Base-by-base conservation (phyloP, 1,140 invertebrate species). In the Drosophila miranda region DNA sequence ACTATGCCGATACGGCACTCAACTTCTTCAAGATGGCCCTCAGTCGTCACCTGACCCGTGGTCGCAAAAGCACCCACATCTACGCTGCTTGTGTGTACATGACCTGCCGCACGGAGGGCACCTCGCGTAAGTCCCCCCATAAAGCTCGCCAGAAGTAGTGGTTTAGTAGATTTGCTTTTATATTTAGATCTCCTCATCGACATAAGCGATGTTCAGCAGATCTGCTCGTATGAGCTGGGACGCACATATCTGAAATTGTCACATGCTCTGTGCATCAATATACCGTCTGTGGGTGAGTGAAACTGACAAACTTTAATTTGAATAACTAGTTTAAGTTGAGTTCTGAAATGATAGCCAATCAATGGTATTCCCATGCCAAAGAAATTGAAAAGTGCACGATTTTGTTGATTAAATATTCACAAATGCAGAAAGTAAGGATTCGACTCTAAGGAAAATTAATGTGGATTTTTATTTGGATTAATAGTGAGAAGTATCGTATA, bases 1-100 rank as follows among this genome's bases (percentile, higher is more conserved):
- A 98, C 82, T 97, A 95, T 82, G 95, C 98, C 49, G 97, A 99
- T 58, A 98, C 95, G 19, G 96, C 98, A 4, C 96, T 97, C 72
- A 98, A 97, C 87, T 99, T 99, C 91, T 99, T 98, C 91, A 99
- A 98, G 93, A 96, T 99, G 95, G 98, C 98, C 28, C 91, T 99
- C n/a, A 93, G 93, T 50, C 91, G 95, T 69, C 94, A 98, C 87
- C 92, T 99, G 19, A 99, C 98, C 0, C 94, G 97, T 83, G 99
- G 99, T 34, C 92, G 98, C 23, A 97, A 96, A 69, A 95, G 96
- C 77, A 94, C 94, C n/a, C 96, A 98, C 81, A 98, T 99, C 61
- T 95, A 98, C 90, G 98, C 98, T 57, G 98, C 99, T 45, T 99
- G 98, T 93, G 95, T 99, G 7, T 99, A 99, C 87, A 97, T 99